These are phyloP conservation scores for Acronicta alni DNA, from an alignment of 2,888 invertebrate species.

Conservation along the genomic window DNA sequence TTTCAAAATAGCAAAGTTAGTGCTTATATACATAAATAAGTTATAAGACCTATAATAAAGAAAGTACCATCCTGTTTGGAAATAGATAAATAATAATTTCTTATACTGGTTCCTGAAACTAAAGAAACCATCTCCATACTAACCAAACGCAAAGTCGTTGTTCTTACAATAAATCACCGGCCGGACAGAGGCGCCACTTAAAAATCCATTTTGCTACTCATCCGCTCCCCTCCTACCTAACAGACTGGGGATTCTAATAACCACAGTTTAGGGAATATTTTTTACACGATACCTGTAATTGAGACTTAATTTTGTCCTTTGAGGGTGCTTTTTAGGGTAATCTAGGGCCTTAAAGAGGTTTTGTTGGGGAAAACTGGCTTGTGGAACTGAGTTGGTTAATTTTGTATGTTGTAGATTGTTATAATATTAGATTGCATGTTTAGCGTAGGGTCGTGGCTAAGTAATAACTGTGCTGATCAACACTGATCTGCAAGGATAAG, in stretches of 20 bases:
- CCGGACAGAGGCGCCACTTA: conserved; percentile 73
- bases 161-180: conserved; percentile 83
- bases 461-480: no score
- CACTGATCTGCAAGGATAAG: no score
- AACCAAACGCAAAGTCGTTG: conserved; percentile 36
- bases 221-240: conserved; percentile 47
- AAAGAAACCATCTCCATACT: conserved; percentile 56
- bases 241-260: conserved; percentile 61
- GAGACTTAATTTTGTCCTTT: conserved; percentile 44
- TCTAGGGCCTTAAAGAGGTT: conserved; percentile 28
- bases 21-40: no score
- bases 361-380: conserved; percentile 6
- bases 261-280: conserved; percentile 64
- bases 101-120: no score
- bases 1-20: no score
- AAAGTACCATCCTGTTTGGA: no score
- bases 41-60: no score
- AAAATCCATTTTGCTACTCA: conserved; percentile 77
- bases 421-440: no score
- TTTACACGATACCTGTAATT: conserved; percentile 59
- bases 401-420: background rate
- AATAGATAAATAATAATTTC: no score
- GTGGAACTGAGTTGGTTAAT: conserved; percentile 5
- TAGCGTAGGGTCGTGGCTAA: no score
- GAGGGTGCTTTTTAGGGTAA: conserved; percentile 48